Conservation (phyloP, 1,140 invertebrate species). For the Triops cancriformis region DNA sequence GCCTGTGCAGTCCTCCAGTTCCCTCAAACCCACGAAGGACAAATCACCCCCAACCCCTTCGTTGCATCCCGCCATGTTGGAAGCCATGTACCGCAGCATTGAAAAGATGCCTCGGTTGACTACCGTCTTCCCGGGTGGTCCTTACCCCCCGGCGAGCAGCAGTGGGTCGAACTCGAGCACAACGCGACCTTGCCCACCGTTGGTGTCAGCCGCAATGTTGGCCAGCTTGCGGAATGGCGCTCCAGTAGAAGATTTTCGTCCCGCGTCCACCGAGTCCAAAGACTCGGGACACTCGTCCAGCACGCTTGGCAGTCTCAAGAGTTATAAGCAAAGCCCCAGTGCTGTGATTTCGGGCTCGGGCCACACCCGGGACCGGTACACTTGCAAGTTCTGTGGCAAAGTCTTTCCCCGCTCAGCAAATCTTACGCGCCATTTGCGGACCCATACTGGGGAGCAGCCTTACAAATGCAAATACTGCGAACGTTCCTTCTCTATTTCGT, state of each 20-base stretch:
- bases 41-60: slow-evolving; percentile 48
- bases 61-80: slow-evolving; percentile 57
- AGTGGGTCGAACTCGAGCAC: slow-evolving; percentile 34
- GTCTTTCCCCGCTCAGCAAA: slow-evolving; percentile 97
- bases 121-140: slow-evolving; percentile 40
- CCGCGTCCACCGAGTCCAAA: slow-evolving; percentile 29
- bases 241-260: slow-evolving; percentile 36
- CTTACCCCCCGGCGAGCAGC: slow-evolving; percentile 33
- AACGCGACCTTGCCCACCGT: slow-evolving; percentile 36
- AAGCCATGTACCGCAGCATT: slow-evolving; percentile 58
- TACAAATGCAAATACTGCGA: slow-evolving; percentile 99
- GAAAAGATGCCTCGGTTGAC: slow-evolving; percentile 42
- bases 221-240: not conserved
- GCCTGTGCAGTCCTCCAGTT: not conserved
- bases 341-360: slow-evolving; percentile 43
- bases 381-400: slow-evolving; percentile 97
- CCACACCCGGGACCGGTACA: slow-evolving; percentile 77
- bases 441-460: slow-evolving; percentile 96
- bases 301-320: slow-evolving; percentile 37
- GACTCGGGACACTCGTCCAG: slow-evolving; percentile 13
- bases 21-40: slow-evolving; percentile 31
- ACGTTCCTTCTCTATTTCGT: slow-evolving; percentile 95
- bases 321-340: slow-evolving; percentile 40
- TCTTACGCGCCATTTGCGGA: slow-evolving; percentile 88
- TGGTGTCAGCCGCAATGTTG: slow-evolving; percentile 30